Conservation (phyloP, 2,888 invertebrate genomes). For the Brenthis hecate region DNA sequence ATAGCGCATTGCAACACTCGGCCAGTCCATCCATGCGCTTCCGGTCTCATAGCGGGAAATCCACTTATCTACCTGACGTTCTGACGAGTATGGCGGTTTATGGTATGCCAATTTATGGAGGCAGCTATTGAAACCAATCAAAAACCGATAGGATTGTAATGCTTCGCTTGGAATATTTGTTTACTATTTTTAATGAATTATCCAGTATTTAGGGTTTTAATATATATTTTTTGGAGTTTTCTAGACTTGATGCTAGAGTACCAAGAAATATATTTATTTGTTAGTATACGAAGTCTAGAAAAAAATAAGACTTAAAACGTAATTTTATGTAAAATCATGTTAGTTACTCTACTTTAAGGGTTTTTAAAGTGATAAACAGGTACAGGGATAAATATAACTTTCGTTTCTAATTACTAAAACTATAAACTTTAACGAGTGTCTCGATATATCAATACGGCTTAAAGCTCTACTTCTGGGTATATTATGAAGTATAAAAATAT, state of each 20-base stretch:
- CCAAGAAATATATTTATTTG: too few relatives aligned
- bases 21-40: slow-evolving; percentile 26
- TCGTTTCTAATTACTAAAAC: slow-evolving; percentile 31
- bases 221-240: too few relatives aligned
- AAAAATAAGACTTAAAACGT: too few relatives aligned
- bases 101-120: slow-evolving; percentile 6
- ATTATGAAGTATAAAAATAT: too few relatives aligned
- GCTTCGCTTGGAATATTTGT: not conserved
- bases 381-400: slow-evolving; percentile 1
- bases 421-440: slow-evolving; percentile 15
- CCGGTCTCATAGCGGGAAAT: slow-evolving; percentile 46
- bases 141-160: slow-evolving; percentile 1
- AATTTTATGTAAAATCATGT: too few relatives aligned
- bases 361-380: too few relatives aligned
- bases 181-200: not conserved
- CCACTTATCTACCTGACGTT: slow-evolving; percentile 47
- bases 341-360: too few relatives aligned
- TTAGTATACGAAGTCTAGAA: too few relatives aligned
- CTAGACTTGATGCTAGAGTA: too few relatives aligned
- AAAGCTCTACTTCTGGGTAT: too few relatives aligned
- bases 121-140: not conserved
- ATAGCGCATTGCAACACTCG: slow-evolving; percentile 20
- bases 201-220: too few relatives aligned
- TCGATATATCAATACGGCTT: not conserved
- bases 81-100: slow-evolving; percentile 22